Conservation (phyloP, 2,888 invertebrate genomes). For the Strigamia maritima region DNA sequence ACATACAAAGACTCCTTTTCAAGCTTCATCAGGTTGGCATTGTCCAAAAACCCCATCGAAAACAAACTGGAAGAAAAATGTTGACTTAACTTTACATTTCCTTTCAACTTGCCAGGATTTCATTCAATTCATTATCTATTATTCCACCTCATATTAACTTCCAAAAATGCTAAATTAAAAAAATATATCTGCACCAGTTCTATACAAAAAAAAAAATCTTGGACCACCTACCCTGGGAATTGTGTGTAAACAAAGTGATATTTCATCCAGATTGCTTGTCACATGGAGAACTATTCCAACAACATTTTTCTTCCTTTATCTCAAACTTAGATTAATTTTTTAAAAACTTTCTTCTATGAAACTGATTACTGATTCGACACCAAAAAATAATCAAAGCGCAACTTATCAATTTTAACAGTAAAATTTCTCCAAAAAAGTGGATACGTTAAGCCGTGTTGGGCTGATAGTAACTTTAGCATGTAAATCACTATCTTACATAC, state of each 20-base stretch:
- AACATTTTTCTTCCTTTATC: not conserved
- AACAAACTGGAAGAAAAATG: not conserved
- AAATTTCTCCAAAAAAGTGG: too few relatives aligned
- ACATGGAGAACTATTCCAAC: constrained; percentile 4
- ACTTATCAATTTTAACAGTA: too few relatives aligned
- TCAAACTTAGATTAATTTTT: constrained; percentile 12
- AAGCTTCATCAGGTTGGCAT: constrained; percentile 26
- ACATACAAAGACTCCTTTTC: not conserved
- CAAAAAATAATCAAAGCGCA: too few relatives aligned
- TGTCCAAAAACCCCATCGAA: not conserved
- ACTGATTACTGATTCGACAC: not conserved
- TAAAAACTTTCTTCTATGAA: not conserved
- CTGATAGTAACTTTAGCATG: too few relatives aligned
- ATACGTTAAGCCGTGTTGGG: too few relatives aligned
- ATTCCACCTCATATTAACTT: not conserved
- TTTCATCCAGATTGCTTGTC: constrained; percentile 18
- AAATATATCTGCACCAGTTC: too few relatives aligned
- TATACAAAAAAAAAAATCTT: not conserved
- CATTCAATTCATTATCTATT: not conserved
- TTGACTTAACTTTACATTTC: not conserved
- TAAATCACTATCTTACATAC: too few relatives aligned
- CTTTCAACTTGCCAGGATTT: not conserved
- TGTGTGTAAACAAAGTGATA: constrained; percentile 32
- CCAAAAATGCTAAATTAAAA: not conserved
- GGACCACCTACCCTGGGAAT: constrained; percentile 18